These are phyloP conservation scores for Pseudococcus longispinus DNA, from an alignment of 2,888 invertebrate species.

Conservation along the genomic window DNA sequence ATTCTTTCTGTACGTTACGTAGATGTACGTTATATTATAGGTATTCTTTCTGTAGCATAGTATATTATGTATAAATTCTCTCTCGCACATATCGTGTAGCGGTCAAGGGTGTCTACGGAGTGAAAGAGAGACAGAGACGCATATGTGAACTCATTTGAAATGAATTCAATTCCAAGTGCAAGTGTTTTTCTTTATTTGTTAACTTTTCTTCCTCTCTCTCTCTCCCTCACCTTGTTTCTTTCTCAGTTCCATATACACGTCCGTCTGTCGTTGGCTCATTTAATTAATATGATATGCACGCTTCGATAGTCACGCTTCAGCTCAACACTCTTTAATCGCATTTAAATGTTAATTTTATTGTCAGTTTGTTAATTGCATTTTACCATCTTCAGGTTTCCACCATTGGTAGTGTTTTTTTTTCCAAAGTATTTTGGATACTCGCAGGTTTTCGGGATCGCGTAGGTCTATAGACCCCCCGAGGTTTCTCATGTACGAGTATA, in stretches of 20 bases:
- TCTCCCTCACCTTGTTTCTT: background rate
- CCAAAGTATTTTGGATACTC: background rate
- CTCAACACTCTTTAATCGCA: conserved; percentile 55
- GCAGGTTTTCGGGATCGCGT: background rate
- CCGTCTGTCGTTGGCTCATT: conserved; percentile 53
- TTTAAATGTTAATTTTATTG: conserved; percentile 56
- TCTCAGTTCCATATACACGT: conserved; percentile 26
- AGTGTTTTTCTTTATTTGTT: conserved; percentile 48
- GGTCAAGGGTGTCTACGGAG: conserved; percentile 50
- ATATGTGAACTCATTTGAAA: conserved; percentile 52
- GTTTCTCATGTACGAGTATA: background rate
- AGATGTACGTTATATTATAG: background rate
- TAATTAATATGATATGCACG: conserved; percentile 56
- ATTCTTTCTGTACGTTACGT: background rate
- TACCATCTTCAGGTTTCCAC: conserved; percentile 25
- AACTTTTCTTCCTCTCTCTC: background rate
- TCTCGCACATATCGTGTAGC: background rate
- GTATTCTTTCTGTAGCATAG: background rate
- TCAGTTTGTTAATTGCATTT: conserved; percentile 56
- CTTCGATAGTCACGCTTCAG: conserved; percentile 56
- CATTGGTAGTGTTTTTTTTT: background rate
- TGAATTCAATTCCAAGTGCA: conserved; percentile 51
- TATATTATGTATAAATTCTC: background rate
- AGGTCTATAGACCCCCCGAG: background rate
- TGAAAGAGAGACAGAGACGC: background rate